A percentile compares a stretch with the other conserved stretches of the same genome.
Conservation (phyloP, 2,113 vertebrate genomes). For the Cacatua alba region DNA sequence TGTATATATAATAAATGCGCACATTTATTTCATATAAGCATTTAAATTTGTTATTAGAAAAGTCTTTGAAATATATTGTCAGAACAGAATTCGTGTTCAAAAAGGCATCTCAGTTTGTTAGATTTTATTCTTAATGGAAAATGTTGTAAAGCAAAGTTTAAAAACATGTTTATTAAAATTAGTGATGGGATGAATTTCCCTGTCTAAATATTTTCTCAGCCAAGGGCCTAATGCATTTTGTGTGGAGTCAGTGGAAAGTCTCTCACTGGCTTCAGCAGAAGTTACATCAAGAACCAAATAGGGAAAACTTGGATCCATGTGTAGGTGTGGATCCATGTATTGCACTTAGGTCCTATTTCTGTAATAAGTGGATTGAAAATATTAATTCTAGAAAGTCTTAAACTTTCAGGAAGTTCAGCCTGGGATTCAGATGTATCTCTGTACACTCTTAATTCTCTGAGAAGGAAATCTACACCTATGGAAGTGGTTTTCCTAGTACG, state of each 20-base stretch:
- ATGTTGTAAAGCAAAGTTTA: background rate
- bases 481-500: background rate
- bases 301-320: background rate
- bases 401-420: background rate
- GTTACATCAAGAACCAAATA: background rate
- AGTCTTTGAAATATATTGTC: background rate
- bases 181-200: background rate
- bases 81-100: background rate
- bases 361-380: background rate
- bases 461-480: background rate
- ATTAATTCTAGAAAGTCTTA: background rate
- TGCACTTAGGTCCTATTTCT: background rate
- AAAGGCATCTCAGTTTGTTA: background rate
- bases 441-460: background rate
- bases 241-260: conserved; percentile 8
- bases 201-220: conserved; percentile 23
- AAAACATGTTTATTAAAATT: conserved; percentile 40
- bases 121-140: conserved; percentile 11
- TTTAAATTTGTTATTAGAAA: conserved; percentile 6
- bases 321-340: background rate
- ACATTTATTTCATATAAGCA: background rate
- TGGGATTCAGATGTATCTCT: background rate
- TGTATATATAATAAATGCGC: background rate
- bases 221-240: background rate
- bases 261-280: background rate